phyloP scores from a whole-genome alignment of 2,113 vertebrate species.

The Collichthys lucidus region DNA sequence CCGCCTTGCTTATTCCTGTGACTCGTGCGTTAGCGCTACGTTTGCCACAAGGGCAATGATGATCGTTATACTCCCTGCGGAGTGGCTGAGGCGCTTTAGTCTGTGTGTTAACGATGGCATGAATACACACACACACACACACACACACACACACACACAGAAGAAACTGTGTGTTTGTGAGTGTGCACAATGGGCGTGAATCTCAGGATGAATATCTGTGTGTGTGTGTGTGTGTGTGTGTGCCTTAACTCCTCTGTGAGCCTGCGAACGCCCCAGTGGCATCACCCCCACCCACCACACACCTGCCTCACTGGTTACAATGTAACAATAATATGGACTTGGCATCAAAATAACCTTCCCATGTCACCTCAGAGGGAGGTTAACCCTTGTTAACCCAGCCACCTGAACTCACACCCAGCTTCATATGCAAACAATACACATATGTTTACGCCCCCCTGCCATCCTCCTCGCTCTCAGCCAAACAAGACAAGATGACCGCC shows the following conservation, averaged over 20 bases:
- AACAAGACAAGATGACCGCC: background rate
- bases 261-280: constrained; percentile 67
- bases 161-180: constrained; percentile 28
- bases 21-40: constrained; percentile 35
- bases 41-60: constrained; percentile 65
- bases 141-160: constrained; percentile 15
- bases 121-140: background rate
- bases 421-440: constrained; percentile 63
- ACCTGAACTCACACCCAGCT: constrained; percentile 77
- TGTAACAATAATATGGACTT: constrained; percentile 76
- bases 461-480: constrained; percentile 1
- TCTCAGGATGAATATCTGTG: constrained; percentile 55
- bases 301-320: constrained; percentile 80
- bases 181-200: constrained; percentile 47
- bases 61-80: constrained; percentile 62
- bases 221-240: constrained; percentile 23
- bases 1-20: constrained; percentile 50
- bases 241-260: constrained; percentile 67
- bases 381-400: constrained; percentile 78
- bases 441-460: background rate
- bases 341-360: constrained; percentile 75
- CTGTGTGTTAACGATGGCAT: constrained; percentile 47
- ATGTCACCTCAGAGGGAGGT: constrained; percentile 70
- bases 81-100: constrained; percentile 1
- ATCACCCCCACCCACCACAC: constrained; percentile 62